Base-by-base conservation (phyloP, 2,113 vertebrate genomes). In the Chamaetylas fuelleborni region DNA sequence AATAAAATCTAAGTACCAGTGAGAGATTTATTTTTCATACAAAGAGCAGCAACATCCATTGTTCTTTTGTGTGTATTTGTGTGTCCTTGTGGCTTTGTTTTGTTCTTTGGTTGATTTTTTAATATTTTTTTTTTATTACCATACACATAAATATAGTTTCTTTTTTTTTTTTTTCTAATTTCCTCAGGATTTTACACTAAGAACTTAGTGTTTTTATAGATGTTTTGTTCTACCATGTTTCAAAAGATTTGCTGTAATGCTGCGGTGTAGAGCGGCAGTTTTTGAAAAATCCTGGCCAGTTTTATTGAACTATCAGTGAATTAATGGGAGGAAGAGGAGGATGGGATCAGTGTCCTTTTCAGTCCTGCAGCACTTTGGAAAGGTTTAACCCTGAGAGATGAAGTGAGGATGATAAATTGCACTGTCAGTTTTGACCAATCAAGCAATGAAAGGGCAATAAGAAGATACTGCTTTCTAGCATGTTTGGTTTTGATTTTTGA, bases 321-420 rank as follows among this genome's bases (percentile, higher is more conserved):
- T 70, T 90, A 82, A 70, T 57, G 61, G 88, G 53, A 87, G 58
- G 73, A 47, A 17, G 70, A 43, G 20, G 45, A 82, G 45, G 34
- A 48, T 34, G 33, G 16, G 28, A 76, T 61, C 43, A 73, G 69
- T 81, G 80, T 82, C 71, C 58, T 87, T 76, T 81, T 24, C 28
- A 93, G 65, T 88, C 28, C 73, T 89, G 86, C 47, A 94, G 87
- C 45, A 26, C 84, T 95, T 92, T 89, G 92, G 90, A 70, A 96
- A 96, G 82, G 88, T 97, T 95, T 96, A 92, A 94, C 81, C 86
- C 61, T 71, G 95, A 60, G 42, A 92, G 82, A 88, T 95, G 92
- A 97, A 93, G 88, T 90, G 96, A 89, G 92, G 31, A 97, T 98
- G 97, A 97, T 95, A 86, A 92, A 98, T 97, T 28, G 7, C 62